Evolutionary conservation across 2,113 vertebrate species (phyloP).

Genomic region (Paramormyrops kingsleyae): DNA sequence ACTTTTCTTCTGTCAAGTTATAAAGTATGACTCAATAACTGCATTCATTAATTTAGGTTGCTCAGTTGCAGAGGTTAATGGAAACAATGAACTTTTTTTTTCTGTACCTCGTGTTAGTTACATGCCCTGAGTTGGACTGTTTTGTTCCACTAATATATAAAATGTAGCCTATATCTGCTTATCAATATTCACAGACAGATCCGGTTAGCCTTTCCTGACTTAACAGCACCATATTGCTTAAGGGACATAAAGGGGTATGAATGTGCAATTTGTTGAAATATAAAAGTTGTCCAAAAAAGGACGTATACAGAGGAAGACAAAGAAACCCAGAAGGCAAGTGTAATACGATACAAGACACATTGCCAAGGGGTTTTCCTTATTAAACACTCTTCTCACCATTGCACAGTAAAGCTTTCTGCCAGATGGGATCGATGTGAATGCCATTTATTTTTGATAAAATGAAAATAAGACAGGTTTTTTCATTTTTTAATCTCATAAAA

Average conservation of each 20-base stretch:
- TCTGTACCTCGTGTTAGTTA: conserved; percentile 24
- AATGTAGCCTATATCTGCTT: conserved; percentile 25
- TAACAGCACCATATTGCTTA: conserved; percentile 21
- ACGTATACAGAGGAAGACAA: background rate
- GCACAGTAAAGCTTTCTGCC: background rate
- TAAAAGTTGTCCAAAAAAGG: conserved; percentile 9
- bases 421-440: background rate
- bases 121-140: conserved; percentile 25
- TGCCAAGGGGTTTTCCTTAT: background rate
- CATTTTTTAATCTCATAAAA: background rate
- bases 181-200: conserved; percentile 21
- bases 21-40: conserved; percentile 28
- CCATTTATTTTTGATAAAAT: background rate
- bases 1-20: background rate
- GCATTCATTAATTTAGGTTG: conserved; percentile 29
- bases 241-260: conserved; percentile 11
- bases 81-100: conserved; percentile 38
- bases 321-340: background rate
- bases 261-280: conserved; percentile 5
- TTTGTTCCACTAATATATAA: conserved; percentile 32
- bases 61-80: conserved; percentile 34
- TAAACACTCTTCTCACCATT: background rate
- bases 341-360: background rate
- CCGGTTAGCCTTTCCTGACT: background rate
- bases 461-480: background rate